Percentiles rank a stretch among this genome's conserved stretches.
Evolutionary conservation across 2,113 vertebrate species (phyloP).

Genomic region (Anhinga anhinga): DNA sequence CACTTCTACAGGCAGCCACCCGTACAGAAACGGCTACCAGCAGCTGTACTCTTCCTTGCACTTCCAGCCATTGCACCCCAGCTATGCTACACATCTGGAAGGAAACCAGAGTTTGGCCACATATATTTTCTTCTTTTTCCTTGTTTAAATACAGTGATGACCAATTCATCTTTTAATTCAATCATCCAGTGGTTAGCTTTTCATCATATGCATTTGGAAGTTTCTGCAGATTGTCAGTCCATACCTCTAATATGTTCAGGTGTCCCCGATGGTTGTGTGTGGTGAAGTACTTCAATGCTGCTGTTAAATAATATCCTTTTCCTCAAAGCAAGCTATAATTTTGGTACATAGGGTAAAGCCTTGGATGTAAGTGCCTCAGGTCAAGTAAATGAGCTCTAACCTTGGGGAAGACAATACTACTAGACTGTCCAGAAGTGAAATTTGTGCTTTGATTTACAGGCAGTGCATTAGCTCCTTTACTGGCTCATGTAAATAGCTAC

Average conservation of each 20-base stretch:
- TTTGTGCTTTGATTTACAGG: not conserved
- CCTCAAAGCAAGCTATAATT: not conserved
- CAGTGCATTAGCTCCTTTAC: not conserved
- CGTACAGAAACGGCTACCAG: not conserved
- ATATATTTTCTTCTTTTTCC: not conserved
- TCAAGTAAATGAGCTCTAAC: not conserved
- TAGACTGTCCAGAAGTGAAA: not conserved
- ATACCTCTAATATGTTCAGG: not conserved
- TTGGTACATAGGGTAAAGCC: not conserved
- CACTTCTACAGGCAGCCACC: not conserved
- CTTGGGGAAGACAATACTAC: not conserved
- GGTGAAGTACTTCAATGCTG: not conserved
- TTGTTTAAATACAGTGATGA: not conserved
- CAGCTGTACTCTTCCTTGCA: not conserved
- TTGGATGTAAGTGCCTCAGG: not conserved
- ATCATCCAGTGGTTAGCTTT: not conserved
- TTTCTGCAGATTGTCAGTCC: not conserved
- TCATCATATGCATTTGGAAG: not conserved
- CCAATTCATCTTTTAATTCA: not conserved
- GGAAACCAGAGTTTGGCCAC: not conserved
- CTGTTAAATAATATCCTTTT: not conserved
- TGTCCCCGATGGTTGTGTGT: not conserved
- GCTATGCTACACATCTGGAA: not conserved
- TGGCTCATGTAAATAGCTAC: not conserved
- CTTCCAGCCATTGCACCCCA: rapidly evolving